Evolutionary conservation across 2,888 invertebrate species (phyloP), one percentile per base, ranked within the genome.

Genomic region (Dioctria rufipes): DNA sequence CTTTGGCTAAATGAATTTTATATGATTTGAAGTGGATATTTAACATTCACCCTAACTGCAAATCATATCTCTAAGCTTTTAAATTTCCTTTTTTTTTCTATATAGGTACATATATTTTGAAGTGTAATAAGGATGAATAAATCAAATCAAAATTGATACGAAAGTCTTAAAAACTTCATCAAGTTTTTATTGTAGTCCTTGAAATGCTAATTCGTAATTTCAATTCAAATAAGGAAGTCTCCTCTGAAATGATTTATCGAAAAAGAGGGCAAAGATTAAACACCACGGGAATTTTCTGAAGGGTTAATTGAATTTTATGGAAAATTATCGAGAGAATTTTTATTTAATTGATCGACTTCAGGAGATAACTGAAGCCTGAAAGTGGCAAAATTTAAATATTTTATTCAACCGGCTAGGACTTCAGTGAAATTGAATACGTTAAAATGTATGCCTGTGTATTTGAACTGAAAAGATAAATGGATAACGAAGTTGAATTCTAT

Each of bases 401-500:
- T 73, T 73, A 51, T 54, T 73, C 54, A 11, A n/a, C 40, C 13
- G 58, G 25, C 25, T 25, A 25, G 25, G 40, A 58, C 5, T 73
- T 51, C 67, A 67, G 43, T n/a, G 39, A 25, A 73, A 58, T 73
- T 40, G 37, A 63, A 39, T 37, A 9, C 40, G 63, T 40, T 4
- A 4, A 25, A 25, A 39, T 25, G 5, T 54, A 11, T 49, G 6
- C 5, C 13, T 13, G 49, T 46, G 11, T 54, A 71, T 54, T 40
- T 40, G 54, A 40, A n/a, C 54, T 39, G 37, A 40, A 73, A 58
- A 58, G 71, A 40, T 51, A 73, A 71, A 69, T 69, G 69, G 69
- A 39, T 69, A 69, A 73, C 58, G 71, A 73, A 54, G 54, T 73
- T 73, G 58, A 73, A 73, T 73, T 73, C 58, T 51, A 73, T 73